Percentiles rank a stretch among this genome's conserved stretches.
Conservation (phyloP, 2,888 invertebrate genomes). For the Dendrolimus pini region DNA sequence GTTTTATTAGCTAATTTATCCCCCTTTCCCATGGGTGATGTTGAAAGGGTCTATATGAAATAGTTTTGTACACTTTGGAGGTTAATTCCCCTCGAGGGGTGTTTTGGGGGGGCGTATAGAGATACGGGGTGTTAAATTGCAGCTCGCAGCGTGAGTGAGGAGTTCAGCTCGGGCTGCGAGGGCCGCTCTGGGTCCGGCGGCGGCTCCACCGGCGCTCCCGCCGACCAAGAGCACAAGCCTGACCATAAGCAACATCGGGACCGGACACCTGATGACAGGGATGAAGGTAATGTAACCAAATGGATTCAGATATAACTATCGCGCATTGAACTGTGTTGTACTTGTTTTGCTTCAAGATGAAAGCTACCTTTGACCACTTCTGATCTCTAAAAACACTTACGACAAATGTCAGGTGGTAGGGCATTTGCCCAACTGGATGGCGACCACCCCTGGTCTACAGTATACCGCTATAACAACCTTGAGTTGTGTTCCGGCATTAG, state of each 20-base stretch:
- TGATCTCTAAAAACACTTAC: too few species aligned
- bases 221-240: slow-evolving; percentile 67
- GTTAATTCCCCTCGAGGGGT: neutral
- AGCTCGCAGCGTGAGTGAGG: slow-evolving; percentile 98
- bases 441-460: too few species aligned
- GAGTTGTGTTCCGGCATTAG: too few species aligned
- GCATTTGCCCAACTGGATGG: too few species aligned
- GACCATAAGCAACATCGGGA: slow-evolving; percentile 77
- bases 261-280: slow-evolving; percentile 93
- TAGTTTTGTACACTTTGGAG: neutral
- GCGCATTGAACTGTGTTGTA: too few species aligned
- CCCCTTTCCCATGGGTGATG: neutral
- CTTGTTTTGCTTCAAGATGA: too few species aligned
- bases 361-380: too few species aligned
- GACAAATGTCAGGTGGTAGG: too few species aligned
- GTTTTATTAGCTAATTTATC: neutral
- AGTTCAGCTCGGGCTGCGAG: slow-evolving; percentile 97
- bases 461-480: too few species aligned
- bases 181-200: slow-evolving; percentile 91
- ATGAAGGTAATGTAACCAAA: slow-evolving; percentile 82
- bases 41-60: neutral
- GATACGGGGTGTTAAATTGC: slow-evolving; percentile 50
- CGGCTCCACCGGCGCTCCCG: slow-evolving; percentile 69
- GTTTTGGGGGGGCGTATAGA: slow-evolving; percentile 44
- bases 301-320: too few species aligned